phyloP scores from a whole-genome alignment of 2,888 invertebrate species.

The Kryphioiulus occultus region DNA sequence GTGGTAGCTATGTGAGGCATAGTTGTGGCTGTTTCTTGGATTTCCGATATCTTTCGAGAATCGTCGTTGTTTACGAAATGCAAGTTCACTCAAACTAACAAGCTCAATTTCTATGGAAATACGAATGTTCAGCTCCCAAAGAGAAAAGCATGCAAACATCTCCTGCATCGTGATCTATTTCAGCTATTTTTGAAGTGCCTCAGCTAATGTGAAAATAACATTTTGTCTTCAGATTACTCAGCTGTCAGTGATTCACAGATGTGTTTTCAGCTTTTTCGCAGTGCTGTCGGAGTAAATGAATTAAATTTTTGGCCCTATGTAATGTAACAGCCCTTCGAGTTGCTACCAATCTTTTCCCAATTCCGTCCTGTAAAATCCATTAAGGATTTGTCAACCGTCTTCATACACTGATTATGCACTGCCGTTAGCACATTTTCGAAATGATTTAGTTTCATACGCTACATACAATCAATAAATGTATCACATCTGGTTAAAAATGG shows the following conservation, averaged over 20 bases:
- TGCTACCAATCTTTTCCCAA: neutral
- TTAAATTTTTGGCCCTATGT: neutral
- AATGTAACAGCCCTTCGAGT: neutral
- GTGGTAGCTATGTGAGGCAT: no score
- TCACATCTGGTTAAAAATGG: conserved; percentile 25
- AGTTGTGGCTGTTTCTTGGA: no score
- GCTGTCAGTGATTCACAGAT: neutral
- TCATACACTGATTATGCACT: neutral
- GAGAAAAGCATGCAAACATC: neutral
- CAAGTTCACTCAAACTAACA: neutral
- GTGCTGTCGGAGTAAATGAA: neutral
- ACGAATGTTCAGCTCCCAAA: neutral
- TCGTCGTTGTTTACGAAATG: neutral
- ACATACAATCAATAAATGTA: neutral
- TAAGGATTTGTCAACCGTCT: neutral
- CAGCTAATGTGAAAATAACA: neutral
- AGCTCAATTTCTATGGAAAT: neutral
- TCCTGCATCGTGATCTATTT: neutral
- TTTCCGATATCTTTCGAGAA: neutral
- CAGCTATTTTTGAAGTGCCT: neutral
- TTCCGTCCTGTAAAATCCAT: neutral
- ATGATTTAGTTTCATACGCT: neutral
- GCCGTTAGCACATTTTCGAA: neutral
- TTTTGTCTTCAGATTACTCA: neutral
- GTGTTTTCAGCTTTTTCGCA: neutral